Percentiles rank a stretch among this genome's conserved stretches.
These are phyloP conservation scores for Pteronotus mesoamericanus DNA, from an alignment of 2,797 vertebrate species.

Conservation along the genomic window DNA sequence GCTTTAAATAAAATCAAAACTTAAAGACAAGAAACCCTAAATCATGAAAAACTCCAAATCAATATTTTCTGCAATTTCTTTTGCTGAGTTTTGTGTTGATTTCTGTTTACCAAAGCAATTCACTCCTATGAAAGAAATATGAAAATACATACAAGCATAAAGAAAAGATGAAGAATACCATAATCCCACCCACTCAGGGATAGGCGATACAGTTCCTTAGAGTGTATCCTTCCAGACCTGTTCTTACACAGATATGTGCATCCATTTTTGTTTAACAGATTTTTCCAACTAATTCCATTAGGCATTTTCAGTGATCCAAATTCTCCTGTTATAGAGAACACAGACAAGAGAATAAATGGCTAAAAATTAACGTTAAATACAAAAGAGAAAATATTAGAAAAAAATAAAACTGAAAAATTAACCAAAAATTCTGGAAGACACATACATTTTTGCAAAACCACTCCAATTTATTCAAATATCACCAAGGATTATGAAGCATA, in stretches of 20 bases:
- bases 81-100: not conserved
- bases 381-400: not conserved
- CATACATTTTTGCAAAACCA: not conserved
- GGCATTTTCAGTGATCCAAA: not conserved
- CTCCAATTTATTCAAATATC: not conserved
- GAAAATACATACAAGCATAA: not conserved
- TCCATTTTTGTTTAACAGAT: not conserved
- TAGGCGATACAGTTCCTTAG: not conserved
- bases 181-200: not conserved
- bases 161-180: not conserved
- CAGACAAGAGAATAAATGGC: not conserved
- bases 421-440: not conserved
- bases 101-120: not conserved
- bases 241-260: not conserved
- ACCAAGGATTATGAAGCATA: not conserved
- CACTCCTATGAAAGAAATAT: not conserved
- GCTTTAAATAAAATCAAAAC: slow-evolving; percentile 39
- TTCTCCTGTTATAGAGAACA: not conserved
- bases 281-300: not conserved
- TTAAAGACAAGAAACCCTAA: not conserved
- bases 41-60: not conserved
- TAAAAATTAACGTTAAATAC: not conserved
- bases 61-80: slow-evolving; percentile 25
- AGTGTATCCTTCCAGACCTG: not conserved
- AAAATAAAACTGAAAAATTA: not conserved